Conservation (phyloP, 2,113 vertebrate species). For the Tyrannus savana region DNA sequence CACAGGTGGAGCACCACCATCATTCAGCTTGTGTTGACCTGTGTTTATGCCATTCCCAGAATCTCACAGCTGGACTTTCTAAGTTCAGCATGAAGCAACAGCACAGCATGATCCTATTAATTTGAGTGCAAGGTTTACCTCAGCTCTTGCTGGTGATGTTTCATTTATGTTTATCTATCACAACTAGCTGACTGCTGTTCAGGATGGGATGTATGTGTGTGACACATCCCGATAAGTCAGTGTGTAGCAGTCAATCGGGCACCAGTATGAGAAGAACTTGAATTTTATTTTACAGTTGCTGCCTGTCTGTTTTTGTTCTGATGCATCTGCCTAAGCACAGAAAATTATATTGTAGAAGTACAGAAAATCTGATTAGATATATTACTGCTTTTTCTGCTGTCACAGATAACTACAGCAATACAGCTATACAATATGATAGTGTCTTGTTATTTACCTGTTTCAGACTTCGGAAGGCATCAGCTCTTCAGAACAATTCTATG, state of each 20-base stretch:
- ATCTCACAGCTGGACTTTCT: background rate
- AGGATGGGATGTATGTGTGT: background rate
- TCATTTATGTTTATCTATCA: constrained; percentile 16
- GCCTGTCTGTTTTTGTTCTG: background rate
- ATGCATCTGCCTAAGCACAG: background rate
- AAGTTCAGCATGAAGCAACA: background rate
- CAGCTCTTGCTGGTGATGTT: background rate
- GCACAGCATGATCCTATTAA: background rate
- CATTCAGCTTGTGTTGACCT: background rate
- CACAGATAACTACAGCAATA: background rate
- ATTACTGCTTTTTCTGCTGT: background rate
- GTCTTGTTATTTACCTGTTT: background rate
- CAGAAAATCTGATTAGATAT: background rate
- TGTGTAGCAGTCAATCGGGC: background rate
- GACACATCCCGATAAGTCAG: background rate
- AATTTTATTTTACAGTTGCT: background rate
- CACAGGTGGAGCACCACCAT: background rate
- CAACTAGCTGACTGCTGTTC: background rate
- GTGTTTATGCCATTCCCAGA: background rate
- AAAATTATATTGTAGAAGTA: background rate
- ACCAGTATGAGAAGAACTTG: background rate
- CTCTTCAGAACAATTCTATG: background rate
- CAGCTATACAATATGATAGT: background rate
- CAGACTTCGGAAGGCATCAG: background rate
- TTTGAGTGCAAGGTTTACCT: background rate